Base-by-base conservation (phyloP, 2,888 invertebrate species). In the Eupeodes luniger region DNA sequence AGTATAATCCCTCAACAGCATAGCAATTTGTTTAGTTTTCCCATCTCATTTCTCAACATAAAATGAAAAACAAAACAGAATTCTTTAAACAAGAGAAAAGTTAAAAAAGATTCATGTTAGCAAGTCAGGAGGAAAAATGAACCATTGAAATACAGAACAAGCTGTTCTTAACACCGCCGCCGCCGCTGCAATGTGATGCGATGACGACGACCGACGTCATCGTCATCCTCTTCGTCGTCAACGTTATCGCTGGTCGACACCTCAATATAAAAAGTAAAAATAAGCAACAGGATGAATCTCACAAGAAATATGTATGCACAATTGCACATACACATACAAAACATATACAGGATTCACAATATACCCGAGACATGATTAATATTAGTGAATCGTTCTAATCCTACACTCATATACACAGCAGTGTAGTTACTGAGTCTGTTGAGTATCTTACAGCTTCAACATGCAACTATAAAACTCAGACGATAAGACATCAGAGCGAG, bases 301-400 rank as follows among this genome's bases (percentile, higher is more conserved):
- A 19, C 70, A 49, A 55, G 40, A 53, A 69, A 19, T 70, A 40
- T 70, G 55, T 12, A 19, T 12, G 40, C 5, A 59, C 51, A 14
- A n/a, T 14, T n/a, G 51, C 19, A 5, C 10, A 19, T 5, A 59
- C 9, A 11, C 1, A 12, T 7, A 34, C 69, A 6, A 55, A 16
- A 57, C 40, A 44, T 59, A n/a, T 27, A n/a, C 12, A 19, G 47
- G 40, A 47, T 10, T 75, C 27, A 36, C 4, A 27, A 36, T 51
- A 5, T 2, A 11, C 44, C 19, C 59, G 14, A 62, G 81, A 77
- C 84, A 74, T 69, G 66, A 51, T 77, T 84, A 77, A 88, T 88
- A 81, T 77, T 55, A 51, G 80, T 51, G 80, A 80, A 84, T 87
- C 87, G 57, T 57, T 84, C 74, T 77, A 81, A 84, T 88, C 84